Evolutionary conservation across 1,140 invertebrate genomes (phyloP).

Genomic region (Liolophura sinensis): DNA sequence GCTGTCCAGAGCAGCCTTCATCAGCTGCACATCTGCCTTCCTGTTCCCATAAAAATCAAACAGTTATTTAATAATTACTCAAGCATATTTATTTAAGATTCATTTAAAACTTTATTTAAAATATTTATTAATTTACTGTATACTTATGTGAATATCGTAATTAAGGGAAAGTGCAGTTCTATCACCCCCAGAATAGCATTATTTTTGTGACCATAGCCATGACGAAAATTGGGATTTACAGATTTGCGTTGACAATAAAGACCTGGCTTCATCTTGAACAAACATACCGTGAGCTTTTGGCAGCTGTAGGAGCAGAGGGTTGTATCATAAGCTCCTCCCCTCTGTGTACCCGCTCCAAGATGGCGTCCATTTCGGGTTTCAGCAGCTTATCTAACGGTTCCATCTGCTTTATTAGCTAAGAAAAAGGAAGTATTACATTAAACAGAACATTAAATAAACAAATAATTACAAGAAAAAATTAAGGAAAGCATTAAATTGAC

Average conservation of each 20-base stretch:
- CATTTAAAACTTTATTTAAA: too few relatives aligned
- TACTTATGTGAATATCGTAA: too few relatives aligned
- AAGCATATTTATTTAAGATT: too few relatives aligned
- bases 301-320: slow-evolving; percentile 3
- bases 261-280: background rate
- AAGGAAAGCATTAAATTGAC: too few relatives aligned
- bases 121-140: too few relatives aligned
- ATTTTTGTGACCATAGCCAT: too few relatives aligned
- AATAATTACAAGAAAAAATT: background rate
- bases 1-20: slow-evolving; percentile 2
- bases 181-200: too few relatives aligned
- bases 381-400: slow-evolving; percentile 69
- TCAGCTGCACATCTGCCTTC: slow-evolving; percentile 8
- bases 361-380: slow-evolving; percentile 67
- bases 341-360: slow-evolving; percentile 44
- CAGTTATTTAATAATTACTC: too few relatives aligned
- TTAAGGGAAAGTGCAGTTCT: too few relatives aligned
- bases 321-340: slow-evolving; percentile 33
- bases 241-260: background rate
- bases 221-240: too few relatives aligned
- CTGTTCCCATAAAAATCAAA: slow-evolving; percentile 11
- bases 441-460: too few relatives aligned
- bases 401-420: slow-evolving; percentile 73
- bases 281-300: slow-evolving; percentile 2
- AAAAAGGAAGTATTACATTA: background rate